Percentiles rank a stretch among this genome's conserved stretches.
Conservation (phyloP, 1,140 invertebrate species). For the Zaprionus vittiger region DNA sequence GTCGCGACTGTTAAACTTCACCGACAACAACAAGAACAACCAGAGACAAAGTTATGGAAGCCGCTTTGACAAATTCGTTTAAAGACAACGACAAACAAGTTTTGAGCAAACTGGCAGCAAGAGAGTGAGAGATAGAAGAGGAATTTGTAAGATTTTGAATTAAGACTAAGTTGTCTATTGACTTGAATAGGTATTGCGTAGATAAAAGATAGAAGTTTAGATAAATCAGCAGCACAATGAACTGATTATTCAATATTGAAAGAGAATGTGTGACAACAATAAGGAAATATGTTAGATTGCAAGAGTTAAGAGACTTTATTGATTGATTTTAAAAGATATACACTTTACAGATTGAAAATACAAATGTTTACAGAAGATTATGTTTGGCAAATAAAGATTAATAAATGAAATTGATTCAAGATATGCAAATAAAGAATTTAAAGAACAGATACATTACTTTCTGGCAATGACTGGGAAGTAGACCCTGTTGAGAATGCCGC, state of each 20-base stretch:
- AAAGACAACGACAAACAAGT: constrained; percentile 69
- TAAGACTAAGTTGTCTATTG: background rate
- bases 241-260: too few relatives aligned
- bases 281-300: too few relatives aligned
- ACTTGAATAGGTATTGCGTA: background rate
- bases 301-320: background rate
- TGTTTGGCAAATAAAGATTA: background rate
- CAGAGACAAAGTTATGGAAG: constrained; percentile 67
- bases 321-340: background rate
- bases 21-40: constrained; percentile 10
- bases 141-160: background rate
- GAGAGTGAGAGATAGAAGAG: constrained; percentile 7
- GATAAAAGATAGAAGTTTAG: background rate
- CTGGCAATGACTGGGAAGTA: constrained; percentile 4
- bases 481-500: constrained; percentile 24
- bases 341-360: too few relatives aligned
- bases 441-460: background rate
- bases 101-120: constrained; percentile 38
- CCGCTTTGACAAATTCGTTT: constrained; percentile 78
- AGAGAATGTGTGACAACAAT: too few relatives aligned
- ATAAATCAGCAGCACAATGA: background rate
- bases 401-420: background rate
- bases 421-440: background rate
- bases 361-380: background rate
- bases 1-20: constrained; percentile 62